These are phyloP conservation scores for Eupsilia transversa DNA, from an alignment of 2,888 invertebrate species.

Conservation along the genomic window DNA sequence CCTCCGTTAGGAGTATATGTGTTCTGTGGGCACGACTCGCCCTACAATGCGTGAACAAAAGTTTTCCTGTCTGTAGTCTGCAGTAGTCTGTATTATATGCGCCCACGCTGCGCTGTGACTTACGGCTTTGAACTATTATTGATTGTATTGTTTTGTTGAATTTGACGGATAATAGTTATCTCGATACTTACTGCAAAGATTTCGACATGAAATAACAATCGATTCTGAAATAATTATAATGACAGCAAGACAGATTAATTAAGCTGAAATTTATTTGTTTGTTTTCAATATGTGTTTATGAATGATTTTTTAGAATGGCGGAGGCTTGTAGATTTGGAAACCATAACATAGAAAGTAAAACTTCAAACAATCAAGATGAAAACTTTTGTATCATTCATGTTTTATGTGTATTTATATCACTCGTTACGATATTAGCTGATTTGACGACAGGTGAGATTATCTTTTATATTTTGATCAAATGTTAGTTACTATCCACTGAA, in stretches of 20 bases:
- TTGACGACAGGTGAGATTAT: constrained; percentile 89
- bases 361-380: constrained; percentile 81
- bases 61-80: constrained; percentile 34
- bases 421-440: constrained; percentile 91
- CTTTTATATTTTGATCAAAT: neutral
- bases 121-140: constrained; percentile 55
- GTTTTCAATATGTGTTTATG: constrained; percentile 62
- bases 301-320: constrained; percentile 81
- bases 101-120: constrained; percentile 68
- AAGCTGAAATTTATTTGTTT: constrained; percentile 49
- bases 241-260: constrained; percentile 34
- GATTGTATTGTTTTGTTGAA: constrained; percentile 67
- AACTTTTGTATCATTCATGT: constrained; percentile 89
- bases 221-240: constrained; percentile 52
- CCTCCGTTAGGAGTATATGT: too few relatives aligned
- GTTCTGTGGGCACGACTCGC: constrained; percentile 4
- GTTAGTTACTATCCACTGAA: neutral
- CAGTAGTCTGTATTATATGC: constrained; percentile 55
- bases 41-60: constrained; percentile 33
- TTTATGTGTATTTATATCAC: constrained; percentile 89
- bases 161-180: constrained; percentile 64
- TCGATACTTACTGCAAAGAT: constrained; percentile 33
- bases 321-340: constrained; percentile 85
- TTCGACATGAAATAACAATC: constrained; percentile 32
- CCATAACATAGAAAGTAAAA: constrained; percentile 80